These are phyloP conservation scores for Caenorhabditis sulstoni DNA, from an alignment of 2,888 invertebrate species.

Conservation along the genomic window DNA sequence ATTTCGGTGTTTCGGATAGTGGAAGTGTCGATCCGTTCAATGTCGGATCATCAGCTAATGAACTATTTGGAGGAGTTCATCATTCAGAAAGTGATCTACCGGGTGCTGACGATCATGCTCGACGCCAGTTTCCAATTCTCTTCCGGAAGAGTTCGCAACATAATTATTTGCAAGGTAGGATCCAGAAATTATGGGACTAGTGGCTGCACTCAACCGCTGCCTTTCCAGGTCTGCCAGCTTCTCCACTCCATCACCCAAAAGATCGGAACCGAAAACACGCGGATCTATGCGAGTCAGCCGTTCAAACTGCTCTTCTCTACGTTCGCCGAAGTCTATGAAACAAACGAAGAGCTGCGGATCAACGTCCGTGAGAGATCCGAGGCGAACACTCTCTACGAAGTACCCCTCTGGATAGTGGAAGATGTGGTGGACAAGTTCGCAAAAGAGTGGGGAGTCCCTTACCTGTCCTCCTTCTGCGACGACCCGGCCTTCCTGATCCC, in stretches of 20 bases:
- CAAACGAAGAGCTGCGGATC: conserved; percentile 62
- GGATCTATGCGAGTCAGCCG: conserved; percentile 70
- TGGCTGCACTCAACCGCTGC: too few species aligned
- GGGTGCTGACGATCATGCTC: conserved; percentile 52
- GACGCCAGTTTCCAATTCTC: conserved; percentile 60
- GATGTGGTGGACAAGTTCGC: conserved; percentile 65
- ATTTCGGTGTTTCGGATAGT: conserved; percentile 89
- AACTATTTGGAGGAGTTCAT: conserved; percentile 88
- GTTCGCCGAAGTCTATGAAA: conserved; percentile 67
- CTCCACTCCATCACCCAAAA: conserved; percentile 83
- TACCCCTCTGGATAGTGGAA: conserved; percentile 65
- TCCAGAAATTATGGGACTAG: too few species aligned
- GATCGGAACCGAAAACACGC: conserved; percentile 83
- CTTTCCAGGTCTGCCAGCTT: conserved; percentile 40
- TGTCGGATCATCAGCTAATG: conserved; percentile 90
- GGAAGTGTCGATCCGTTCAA: conserved; percentile 88
- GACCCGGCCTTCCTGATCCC: conserved; percentile 68
- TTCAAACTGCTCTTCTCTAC: conserved; percentile 74
- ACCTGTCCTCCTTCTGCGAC: conserved; percentile 67
- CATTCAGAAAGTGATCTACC: conserved; percentile 88
- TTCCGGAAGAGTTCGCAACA: conserved; percentile 48
- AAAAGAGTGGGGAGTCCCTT: conserved; percentile 69
- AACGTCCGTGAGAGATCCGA: conserved; percentile 9
- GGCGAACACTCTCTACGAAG: conserved; percentile 44
- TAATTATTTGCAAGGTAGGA: conserved; percentile 56